Percentiles rank a stretch among this genome's conserved stretches.
Evolutionary conservation across 2,113 vertebrate species (phyloP).

Genomic region (Cynocephalus volans): DNA sequence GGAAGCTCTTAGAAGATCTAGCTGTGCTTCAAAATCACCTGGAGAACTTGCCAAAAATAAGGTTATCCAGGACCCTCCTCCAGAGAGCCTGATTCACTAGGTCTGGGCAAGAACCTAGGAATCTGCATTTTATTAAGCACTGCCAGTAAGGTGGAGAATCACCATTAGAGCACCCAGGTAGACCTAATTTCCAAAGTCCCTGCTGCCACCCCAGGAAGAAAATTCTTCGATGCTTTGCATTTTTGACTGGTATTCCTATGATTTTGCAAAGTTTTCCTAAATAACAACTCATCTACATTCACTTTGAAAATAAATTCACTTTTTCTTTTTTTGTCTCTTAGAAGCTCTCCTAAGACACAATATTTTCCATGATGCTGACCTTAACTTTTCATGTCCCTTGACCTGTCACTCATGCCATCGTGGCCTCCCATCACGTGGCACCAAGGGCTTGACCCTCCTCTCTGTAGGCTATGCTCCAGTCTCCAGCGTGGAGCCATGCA

Average conservation of each 20-base stretch:
- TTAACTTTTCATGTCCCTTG: not conserved
- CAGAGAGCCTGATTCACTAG: not conserved
- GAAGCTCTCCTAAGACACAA: not conserved
- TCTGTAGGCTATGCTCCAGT: not conserved
- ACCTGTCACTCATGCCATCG: too few species aligned
- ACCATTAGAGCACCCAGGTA: not conserved
- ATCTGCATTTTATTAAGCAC: not conserved
- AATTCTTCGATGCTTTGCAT: not conserved
- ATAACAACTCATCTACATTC: not conserved
- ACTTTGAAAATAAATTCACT: not conserved
- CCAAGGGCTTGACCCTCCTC: not conserved
- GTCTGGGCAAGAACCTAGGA: not conserved
- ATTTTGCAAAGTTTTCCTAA: conserved; percentile 35
- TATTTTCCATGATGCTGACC: not conserved
- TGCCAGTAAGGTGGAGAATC: not conserved
- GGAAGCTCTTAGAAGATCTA: not conserved
- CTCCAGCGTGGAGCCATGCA: not conserved
- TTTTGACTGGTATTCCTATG: not conserved
- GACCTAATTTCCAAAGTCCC: not conserved
- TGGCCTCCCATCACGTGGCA: not conserved
- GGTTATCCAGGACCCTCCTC: not conserved
- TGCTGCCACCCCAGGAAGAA: not conserved
- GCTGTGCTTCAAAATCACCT: not conserved
- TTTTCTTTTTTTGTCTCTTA: not conserved
- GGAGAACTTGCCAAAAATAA: not conserved